phyloP scores from a whole-genome alignment of 2,888 invertebrate species.

The Coenonympha arcania region DNA sequence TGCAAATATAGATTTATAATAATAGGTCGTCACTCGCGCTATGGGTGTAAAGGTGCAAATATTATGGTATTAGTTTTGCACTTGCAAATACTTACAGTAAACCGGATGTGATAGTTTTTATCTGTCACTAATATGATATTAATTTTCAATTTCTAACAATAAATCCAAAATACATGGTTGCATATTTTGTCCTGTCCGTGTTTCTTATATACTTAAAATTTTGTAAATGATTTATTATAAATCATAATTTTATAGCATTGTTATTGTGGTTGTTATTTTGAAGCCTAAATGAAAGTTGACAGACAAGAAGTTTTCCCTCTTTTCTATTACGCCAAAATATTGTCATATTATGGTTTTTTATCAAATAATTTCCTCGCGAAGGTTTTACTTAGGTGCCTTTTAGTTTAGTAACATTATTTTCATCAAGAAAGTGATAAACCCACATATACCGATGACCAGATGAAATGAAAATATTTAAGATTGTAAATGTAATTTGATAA shows the following conservation, averaged over 20 bases:
- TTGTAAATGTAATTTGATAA: too few relatives aligned
- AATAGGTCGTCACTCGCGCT: too few relatives aligned
- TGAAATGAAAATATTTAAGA: too few relatives aligned
- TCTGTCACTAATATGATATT: slow-evolving; percentile 12
- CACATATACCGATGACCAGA: too few relatives aligned
- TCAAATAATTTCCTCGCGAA: background rate
- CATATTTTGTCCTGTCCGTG: slow-evolving; percentile 13
- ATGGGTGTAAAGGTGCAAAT: too few relatives aligned
- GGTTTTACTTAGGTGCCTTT: background rate
- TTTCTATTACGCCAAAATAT: too few relatives aligned
- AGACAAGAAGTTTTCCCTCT: background rate
- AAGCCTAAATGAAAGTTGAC: slow-evolving; percentile 11
- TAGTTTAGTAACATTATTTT: too few relatives aligned
- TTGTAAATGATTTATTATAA: background rate
- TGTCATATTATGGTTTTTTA: too few relatives aligned
- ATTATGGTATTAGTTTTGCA: too few relatives aligned
- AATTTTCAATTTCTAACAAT: background rate
- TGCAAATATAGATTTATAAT: too few relatives aligned
- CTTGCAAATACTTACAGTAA: background rate
- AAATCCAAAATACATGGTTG: slow-evolving; percentile 4
- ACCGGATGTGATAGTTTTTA: too few relatives aligned
- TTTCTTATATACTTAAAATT: slow-evolving; percentile 5
- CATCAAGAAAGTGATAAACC: too few relatives aligned
- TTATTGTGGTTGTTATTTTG: slow-evolving; percentile 7
- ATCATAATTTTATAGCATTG: background rate